phyloP scores from a whole-genome alignment of 2,888 invertebrate species.

The Ormia ochracea region DNA sequence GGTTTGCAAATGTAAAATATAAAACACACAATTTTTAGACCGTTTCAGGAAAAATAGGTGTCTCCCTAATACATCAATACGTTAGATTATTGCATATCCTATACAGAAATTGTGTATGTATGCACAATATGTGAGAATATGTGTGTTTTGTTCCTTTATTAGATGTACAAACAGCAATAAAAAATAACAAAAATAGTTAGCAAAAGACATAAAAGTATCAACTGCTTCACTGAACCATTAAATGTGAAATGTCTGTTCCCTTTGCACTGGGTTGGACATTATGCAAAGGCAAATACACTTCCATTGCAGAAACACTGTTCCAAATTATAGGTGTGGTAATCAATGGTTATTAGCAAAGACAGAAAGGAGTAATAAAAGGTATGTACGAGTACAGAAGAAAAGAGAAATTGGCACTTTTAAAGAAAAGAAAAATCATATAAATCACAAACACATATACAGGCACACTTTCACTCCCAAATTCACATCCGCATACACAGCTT shows the following conservation, averaged over 20 bases:
- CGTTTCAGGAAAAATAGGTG: no score
- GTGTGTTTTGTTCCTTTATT: no score
- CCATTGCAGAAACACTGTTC: not conserved
- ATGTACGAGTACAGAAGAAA: constrained; percentile 21
- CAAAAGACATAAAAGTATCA: constrained; percentile 34
- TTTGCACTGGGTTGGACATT: not conserved
- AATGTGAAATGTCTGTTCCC: constrained; percentile 48
- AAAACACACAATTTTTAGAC: no score
- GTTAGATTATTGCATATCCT: no score
- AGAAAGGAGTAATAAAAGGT: constrained; percentile 4
- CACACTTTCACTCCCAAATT: not conserved
- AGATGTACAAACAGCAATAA: no score
- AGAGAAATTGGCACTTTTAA: constrained; percentile 37
- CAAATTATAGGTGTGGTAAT: constrained; percentile 55
- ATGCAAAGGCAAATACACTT: not conserved
- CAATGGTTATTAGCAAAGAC: constrained; percentile 45
- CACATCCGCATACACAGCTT: constrained; percentile 38
- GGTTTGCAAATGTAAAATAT: no score
- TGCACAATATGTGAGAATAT: no score
- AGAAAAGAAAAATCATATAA: constrained; percentile 5
- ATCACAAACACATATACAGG: not conserved
- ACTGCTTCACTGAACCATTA: constrained; percentile 47
- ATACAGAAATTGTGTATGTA: no score
- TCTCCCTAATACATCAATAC: no score
- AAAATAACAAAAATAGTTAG: constrained; percentile 3